Evolutionary conservation across 2,797 vertebrate species (phyloP).

Genomic region (Ibycter americanus): DNA sequence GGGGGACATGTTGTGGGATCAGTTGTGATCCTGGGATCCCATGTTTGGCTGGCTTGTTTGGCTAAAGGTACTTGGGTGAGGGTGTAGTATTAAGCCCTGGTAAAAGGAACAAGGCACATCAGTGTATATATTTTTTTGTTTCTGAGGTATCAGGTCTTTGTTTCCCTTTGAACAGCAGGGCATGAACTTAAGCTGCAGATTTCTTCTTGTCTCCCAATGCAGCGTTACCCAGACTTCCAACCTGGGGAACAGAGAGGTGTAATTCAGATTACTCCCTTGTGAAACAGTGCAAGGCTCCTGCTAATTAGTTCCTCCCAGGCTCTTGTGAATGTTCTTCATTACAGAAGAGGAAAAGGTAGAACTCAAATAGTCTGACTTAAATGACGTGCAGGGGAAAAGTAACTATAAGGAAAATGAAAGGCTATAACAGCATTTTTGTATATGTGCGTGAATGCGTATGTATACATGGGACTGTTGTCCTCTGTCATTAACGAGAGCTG

Average conservation of each 20-base stretch:
- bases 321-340: not conserved
- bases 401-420: not conserved
- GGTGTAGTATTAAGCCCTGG: not conserved
- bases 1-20: not conserved
- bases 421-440: not conserved
- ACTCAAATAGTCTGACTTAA: not conserved
- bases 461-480: not conserved
- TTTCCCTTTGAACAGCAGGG: not conserved
- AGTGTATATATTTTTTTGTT: not conserved
- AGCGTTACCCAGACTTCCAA: not conserved
- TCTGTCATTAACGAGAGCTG: not conserved
- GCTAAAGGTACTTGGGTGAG: not conserved
- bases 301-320: not conserved
- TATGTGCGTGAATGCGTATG: rapidly evolving
- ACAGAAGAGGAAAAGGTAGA: not conserved
- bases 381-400: not conserved
- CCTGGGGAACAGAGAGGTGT: not conserved
- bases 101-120: not conserved
- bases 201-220: not conserved
- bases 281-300: not conserved
- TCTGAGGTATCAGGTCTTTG: not conserved
- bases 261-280: not conserved
- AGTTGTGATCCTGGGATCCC: not conserved
- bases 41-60: not conserved
- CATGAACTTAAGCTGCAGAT: not conserved